Conservation (phyloP, 2,113 vertebrate species). For the Atherinomorus stipes region DNA sequence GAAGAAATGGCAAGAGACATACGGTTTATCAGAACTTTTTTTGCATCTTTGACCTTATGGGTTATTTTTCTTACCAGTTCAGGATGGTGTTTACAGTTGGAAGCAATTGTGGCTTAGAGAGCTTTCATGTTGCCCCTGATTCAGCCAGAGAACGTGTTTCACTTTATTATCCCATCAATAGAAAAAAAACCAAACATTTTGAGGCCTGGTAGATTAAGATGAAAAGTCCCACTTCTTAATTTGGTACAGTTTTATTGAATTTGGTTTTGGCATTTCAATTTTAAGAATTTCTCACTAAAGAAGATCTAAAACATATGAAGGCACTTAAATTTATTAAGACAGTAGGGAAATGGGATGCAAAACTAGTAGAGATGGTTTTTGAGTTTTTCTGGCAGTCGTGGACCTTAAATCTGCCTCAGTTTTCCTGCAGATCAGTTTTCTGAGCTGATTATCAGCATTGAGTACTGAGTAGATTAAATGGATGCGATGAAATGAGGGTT, state of each 20-base stretch:
- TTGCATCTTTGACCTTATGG: slow-evolving; percentile 40
- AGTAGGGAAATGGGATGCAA: not conserved
- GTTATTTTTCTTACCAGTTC: slow-evolving; percentile 39
- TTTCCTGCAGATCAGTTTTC: not conserved
- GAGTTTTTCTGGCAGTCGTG: slow-evolving; percentile 1
- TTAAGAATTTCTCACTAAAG: not conserved
- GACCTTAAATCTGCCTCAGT: slow-evolving; percentile 23
- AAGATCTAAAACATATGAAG: not conserved
- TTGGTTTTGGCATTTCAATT: not conserved
- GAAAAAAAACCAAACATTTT: not conserved
- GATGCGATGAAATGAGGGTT: slow-evolving; percentile 9
- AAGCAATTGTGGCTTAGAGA: slow-evolving; percentile 27
- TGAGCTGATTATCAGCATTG: not conserved
- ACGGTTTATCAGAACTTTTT: slow-evolving; percentile 29
- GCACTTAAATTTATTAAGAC: slow-evolving; percentile 1
- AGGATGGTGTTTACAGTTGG: slow-evolving; percentile 28
- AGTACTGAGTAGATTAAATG: not conserved
- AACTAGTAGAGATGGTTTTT: not conserved
- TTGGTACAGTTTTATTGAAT: not conserved
- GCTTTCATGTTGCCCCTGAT: slow-evolving; percentile 45
- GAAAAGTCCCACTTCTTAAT: not conserved
- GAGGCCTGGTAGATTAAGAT: slow-evolving; percentile 1
- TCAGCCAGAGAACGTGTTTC: not conserved
- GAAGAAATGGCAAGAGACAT: slow-evolving; percentile 26
- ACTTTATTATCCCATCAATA: not conserved